phyloP scores from a whole-genome alignment of 2,113 vertebrate genomes.

The Oryzias celebensis region DNA sequence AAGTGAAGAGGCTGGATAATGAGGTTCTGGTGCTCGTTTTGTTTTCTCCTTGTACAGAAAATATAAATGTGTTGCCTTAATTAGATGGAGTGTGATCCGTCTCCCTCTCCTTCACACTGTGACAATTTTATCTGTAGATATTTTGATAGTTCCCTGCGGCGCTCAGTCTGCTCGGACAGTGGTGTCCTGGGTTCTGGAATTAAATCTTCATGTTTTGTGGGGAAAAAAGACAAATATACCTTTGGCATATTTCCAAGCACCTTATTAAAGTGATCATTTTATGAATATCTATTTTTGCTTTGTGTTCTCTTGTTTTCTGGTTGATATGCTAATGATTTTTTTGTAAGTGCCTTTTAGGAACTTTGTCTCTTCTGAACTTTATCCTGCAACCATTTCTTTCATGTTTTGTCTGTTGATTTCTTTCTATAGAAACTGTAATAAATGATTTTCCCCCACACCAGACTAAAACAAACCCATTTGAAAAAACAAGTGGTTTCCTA shows the following conservation, averaged over 20 bases:
- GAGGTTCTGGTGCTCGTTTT: conserved; percentile 34
- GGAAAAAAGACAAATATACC: neutral
- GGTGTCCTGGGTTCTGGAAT: conserved; percentile 17
- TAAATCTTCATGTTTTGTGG: neutral
- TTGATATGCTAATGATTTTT: neutral
- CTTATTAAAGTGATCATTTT: conserved; percentile 73
- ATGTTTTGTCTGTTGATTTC: neutral
- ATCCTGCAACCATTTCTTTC: neutral
- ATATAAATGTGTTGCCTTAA: conserved; percentile 72
- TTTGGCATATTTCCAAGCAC: conserved; percentile 62
- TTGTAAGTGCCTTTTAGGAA: neutral
- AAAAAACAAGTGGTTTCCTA: too few relatives aligned
- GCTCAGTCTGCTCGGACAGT: conserved; percentile 13
- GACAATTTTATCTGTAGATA: conserved; percentile 35
- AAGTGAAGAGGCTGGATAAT: conserved; percentile 6
- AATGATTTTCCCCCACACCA: neutral
- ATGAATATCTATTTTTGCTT: conserved; percentile 10
- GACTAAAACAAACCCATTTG: too few relatives aligned
- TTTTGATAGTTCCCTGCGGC: conserved; percentile 35
- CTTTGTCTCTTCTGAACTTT: neutral
- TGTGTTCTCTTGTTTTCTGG: neutral
- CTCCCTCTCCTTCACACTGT: conserved; percentile 57
- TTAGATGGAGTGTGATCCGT: conserved; percentile 52
- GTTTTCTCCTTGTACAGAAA: conserved; percentile 42
- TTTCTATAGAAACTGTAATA: neutral